Base-by-base conservation (phyloP, 2,888 invertebrate species). In the Diloba caeruleocephala region DNA sequence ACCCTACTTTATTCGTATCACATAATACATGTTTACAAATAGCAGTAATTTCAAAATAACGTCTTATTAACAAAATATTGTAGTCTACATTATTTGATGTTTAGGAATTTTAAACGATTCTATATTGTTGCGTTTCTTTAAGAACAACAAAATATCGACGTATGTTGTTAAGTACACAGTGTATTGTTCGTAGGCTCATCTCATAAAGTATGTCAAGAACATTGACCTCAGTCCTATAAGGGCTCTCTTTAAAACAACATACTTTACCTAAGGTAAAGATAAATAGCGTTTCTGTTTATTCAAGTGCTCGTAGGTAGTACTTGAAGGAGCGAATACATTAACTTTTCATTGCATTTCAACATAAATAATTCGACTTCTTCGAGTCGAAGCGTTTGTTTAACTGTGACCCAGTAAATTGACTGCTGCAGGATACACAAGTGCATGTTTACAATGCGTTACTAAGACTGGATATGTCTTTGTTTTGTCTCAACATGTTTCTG, bases 231-330 rank as follows among this genome's bases (percentile, higher is more conserved):
- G 78, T 74, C 75, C 75, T 68, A 71, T 74, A 78, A 78, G 76
- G 81, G 77, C 65, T 55, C 74, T 79, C 82, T 82, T 82, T 88
- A 86, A 84, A 85, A 88, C 84, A 87, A 89, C 86, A 85, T 76
- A 76, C 76, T 75, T 76, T 71, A 71, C 78, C 73, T 77, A 78
- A 84, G 79, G 81, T 80, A 81, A 88, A 90, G 84, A 82, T 80
- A 90, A 89, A 91, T 83, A 90, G 61, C 61, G 77, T 76, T 78
- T 81, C 76, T 86, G 81, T 88, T 86, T 84, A 78, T 78, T 69
- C 87, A 89, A 89, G 84, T 87, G 87, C 76, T 77, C 74, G 84
- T 81, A 85, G 83, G 85, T 84, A 78, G 83, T 73, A 84, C 82
- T 85, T 74, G 68, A 72, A 79, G 78, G 76, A 70, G 78, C 68